Conservation (phyloP, 2,113 vertebrate species). For the Otus sunia region DNA sequence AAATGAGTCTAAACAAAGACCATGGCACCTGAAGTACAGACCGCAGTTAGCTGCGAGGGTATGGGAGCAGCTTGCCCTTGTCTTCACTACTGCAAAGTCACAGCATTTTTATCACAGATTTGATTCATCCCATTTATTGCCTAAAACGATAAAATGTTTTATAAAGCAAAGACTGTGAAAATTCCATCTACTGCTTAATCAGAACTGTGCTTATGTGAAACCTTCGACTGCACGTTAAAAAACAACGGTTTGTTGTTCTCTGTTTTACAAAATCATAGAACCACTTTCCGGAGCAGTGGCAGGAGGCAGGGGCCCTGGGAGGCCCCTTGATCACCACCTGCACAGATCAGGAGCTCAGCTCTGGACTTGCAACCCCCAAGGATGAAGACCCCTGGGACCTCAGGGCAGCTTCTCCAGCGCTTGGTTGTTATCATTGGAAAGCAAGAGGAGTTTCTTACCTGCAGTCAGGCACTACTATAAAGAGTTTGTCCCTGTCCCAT, state of each 20-base stretch:
- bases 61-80: background rate
- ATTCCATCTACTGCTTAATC: background rate
- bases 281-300: background rate
- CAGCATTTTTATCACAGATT: background rate
- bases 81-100: slow-evolving; percentile 16
- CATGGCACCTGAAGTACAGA: background rate
- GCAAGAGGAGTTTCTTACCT: background rate
- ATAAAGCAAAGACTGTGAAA: background rate
- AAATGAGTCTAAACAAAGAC: slow-evolving; percentile 15
- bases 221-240: background rate
- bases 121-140: background rate
- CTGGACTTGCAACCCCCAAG: background rate
- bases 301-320: background rate
- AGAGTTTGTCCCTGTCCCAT: background rate
- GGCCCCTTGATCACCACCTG: background rate
- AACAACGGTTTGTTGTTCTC: background rate
- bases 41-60: fast-evolving
- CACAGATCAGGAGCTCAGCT: background rate
- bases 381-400: background rate
- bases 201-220: background rate
- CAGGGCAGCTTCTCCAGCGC: background rate
- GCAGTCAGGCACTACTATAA: background rate
- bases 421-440: background rate
- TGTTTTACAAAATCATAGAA: background rate
- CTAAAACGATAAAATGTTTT: background rate